These are phyloP conservation scores for Etheostoma nigrum DNA, from an alignment of 2,797 vertebrate species.

Conservation along the genomic window DNA sequence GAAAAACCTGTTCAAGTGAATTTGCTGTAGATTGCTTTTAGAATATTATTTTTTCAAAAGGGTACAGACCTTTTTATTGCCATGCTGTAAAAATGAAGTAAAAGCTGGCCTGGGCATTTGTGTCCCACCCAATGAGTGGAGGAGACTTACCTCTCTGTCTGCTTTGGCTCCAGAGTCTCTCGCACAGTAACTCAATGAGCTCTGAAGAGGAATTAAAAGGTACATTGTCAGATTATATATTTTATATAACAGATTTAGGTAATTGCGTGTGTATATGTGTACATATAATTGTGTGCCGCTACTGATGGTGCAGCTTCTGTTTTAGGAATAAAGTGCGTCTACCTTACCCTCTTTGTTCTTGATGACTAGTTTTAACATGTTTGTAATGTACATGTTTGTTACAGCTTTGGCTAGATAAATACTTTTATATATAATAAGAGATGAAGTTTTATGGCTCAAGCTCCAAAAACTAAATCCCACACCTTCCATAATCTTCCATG, in stretches of 20 bases:
- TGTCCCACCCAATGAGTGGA: conserved; percentile 97
- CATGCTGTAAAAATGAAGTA: conserved; percentile 97
- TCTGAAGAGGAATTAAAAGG: conserved; percentile 94
- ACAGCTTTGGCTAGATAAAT: conserved; percentile 4
- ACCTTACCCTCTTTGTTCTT: conserved; percentile 68
- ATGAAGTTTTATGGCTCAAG: no score
- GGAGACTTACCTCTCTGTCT: conserved; percentile 97
- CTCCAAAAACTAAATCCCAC: no score
- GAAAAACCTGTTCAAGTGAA: conserved; percentile 85
- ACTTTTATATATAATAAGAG: no score
- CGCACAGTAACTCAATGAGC: conserved; percentile 99
- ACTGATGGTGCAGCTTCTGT: conserved; percentile 89
- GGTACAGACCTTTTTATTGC: conserved; percentile 98
- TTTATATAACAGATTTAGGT: conserved; percentile 99
- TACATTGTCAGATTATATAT: conserved; percentile 99
- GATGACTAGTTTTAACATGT: conserved; percentile 29
- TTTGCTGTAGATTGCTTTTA: conserved; percentile 99
- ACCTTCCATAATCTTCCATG: no score
- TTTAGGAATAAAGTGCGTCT: conserved; percentile 92
- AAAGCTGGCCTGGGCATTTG: conserved; percentile 90
- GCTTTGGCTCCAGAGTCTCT: conserved; percentile 97
- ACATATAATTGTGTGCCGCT: conserved; percentile 89
- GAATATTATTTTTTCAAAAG: conserved; percentile 99
- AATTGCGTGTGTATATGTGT: conserved; percentile 87
- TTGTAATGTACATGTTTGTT: background rate